Evolutionary conservation across 2,888 invertebrate species (phyloP).

Genomic region (Candidula unifasciata): DNA sequence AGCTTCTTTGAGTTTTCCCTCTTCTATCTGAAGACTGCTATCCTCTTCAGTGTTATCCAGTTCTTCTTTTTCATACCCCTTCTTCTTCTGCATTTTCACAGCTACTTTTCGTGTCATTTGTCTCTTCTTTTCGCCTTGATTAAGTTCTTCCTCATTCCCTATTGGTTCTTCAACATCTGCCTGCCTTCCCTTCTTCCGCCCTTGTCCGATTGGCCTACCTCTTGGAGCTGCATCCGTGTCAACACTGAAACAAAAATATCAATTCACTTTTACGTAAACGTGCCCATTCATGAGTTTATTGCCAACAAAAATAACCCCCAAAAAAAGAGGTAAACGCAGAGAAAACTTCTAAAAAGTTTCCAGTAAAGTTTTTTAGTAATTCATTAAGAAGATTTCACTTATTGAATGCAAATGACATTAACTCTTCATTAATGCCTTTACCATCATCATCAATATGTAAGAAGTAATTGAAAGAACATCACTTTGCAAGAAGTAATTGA

Average conservation of each 20-base stretch:
- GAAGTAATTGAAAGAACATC: too few species aligned
- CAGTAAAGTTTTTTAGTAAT: too few species aligned
- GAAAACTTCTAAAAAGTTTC: background rate
- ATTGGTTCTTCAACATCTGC: slow-evolving; percentile 1
- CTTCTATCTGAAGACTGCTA: background rate
- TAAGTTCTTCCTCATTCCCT: slow-evolving; percentile 8
- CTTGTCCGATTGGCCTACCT: too few species aligned
- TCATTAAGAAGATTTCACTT: too few species aligned
- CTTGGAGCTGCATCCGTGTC: background rate
- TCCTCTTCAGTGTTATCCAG: slow-evolving; percentile 3
- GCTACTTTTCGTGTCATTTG: slow-evolving; percentile 40
- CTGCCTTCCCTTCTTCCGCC: background rate
- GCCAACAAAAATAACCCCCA: background rate
- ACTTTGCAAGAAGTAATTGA: too few species aligned
- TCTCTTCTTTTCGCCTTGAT: slow-evolving; percentile 2
- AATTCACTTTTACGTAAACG: background rate
- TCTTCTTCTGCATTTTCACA: slow-evolving; percentile 15
- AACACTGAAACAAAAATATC: background rate
- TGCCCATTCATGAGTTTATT: background rate
- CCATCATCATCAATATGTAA: too few species aligned
- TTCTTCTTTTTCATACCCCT: background rate
- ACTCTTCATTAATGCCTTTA: too few species aligned
- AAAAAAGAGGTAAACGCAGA: background rate
- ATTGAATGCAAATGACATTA: too few species aligned
- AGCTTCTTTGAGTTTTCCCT: slow-evolving; percentile 11